phyloP scores from a whole-genome alignment of 2,113 vertebrate genomes.

The Otis tarda region DNA sequence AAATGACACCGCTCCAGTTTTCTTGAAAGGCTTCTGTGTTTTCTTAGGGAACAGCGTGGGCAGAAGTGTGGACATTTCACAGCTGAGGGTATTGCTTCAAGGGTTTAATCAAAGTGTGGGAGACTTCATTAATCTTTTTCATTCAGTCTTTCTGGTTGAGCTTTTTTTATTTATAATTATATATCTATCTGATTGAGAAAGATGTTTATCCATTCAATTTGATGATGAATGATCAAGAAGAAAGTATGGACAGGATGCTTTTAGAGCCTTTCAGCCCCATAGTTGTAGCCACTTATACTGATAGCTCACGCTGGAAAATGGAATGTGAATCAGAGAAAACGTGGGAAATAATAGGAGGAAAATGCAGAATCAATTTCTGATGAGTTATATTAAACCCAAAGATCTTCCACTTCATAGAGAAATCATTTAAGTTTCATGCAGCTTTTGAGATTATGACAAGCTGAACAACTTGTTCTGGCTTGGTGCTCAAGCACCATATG shows the following conservation, averaged over 20 bases:
- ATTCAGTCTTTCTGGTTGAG: constrained; percentile 18
- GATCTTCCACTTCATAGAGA: constrained; percentile 71
- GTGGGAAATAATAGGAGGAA: constrained; percentile 3
- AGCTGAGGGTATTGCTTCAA: neutral
- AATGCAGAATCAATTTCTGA: constrained; percentile 51
- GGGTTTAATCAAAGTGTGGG: neutral
- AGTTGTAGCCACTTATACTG: constrained; percentile 41
- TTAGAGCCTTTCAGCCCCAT: constrained; percentile 18
- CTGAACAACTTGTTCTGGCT: constrained; percentile 69
- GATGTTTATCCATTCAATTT: constrained; percentile 5
- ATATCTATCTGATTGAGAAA: constrained; percentile 32
- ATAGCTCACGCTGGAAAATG: constrained; percentile 21
- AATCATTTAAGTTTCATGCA: constrained; percentile 73
- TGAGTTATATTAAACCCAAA: constrained; percentile 60
- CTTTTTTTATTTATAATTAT: constrained; percentile 48
- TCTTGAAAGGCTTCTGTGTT: neutral
- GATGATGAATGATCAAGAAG: constrained; percentile 34
- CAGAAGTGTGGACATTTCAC: neutral
- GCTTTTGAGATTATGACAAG: constrained; percentile 70
- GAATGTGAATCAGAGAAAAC: constrained; percentile 9
- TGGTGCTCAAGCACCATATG: constrained; percentile 62
- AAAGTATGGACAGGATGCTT: constrained; percentile 36
- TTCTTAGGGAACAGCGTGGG: neutral
- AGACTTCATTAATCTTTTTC: constrained; percentile 9
- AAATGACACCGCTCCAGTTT: neutral